phyloP scores from a whole-genome alignment of 2,113 vertebrate species.

The Crotalus horridus region DNA sequence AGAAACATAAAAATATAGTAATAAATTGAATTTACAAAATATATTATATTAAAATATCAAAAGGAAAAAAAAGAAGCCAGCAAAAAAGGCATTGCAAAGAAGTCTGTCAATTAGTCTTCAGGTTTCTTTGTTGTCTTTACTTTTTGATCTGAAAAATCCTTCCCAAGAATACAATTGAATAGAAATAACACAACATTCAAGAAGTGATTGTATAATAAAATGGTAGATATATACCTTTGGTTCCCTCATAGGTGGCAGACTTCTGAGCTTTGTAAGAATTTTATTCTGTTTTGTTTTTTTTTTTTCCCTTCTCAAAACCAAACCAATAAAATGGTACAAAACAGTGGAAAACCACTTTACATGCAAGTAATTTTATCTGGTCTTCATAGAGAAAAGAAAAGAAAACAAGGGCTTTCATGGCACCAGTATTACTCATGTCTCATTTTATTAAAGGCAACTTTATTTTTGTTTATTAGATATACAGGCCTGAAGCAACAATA shows the following conservation, averaged over 20 bases:
- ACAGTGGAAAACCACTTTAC: background rate
- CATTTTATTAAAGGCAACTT: background rate
- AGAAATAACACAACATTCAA: background rate
- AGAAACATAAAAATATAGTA: background rate
- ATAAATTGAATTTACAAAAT: background rate
- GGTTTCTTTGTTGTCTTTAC: background rate
- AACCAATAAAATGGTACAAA: background rate
- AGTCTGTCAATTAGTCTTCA: background rate
- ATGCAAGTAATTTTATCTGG: background rate
- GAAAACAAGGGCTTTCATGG: background rate
- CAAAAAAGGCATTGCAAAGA: background rate
- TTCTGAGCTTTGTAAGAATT: background rate
- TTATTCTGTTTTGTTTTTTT: background rate
- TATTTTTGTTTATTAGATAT: background rate
- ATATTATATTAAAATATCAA: background rate
- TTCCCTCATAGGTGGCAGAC: background rate
- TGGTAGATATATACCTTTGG: background rate
- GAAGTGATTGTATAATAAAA: background rate
- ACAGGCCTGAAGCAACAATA: background rate
- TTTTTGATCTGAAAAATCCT: background rate
- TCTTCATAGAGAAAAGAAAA: background rate
- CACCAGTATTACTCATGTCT: background rate
- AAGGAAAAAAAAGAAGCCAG: too few species aligned
- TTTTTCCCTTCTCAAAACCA: background rate
- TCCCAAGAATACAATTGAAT: background rate